Evolutionary conservation across 2,113 vertebrate species (phyloP), one percentile per base, ranked within the genome.

Genomic region (Tretioscincus oriximinensis): DNA sequence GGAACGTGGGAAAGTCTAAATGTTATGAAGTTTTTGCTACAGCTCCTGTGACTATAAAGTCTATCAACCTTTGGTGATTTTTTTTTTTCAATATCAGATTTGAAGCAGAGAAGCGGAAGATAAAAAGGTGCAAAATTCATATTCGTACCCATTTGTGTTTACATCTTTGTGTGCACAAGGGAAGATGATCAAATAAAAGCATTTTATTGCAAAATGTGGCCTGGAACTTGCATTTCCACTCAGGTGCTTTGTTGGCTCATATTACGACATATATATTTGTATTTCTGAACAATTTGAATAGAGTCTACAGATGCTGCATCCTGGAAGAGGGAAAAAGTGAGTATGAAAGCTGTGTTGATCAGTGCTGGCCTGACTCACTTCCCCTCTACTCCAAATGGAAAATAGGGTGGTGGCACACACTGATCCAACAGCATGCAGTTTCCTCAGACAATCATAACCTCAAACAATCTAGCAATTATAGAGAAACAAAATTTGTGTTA

Each of bases 241-340:
- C 86, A 90, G 90, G 86, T 88, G 88, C 86, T 87, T 88, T 91
- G 89, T 90, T 91, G 91, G 88, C 91, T 91, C 89, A 85, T 88
- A 87, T 91, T 90, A 89, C 91, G 83, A 85, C 85, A 81, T 87
- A 85, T 90, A 88, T 87, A 86, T 93, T 89, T 89, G 90, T 89
- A 90, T 90, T 41, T 91, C 86, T 84, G 83, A 31, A 88, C 85
- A 90, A 91, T 92, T 92, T 90, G 81, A 85, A 85, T 88, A 90
- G 89, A 91, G 90, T 90, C 91, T 89, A 90, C 35, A 61, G 35
- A 20, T 54, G 76, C 35, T 81, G 35, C 35, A 41, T 41, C 35
- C 35, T 41, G 35, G 35, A 41, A 41, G 35, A 41, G 35, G 35
- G 35, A 41, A 41, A 41, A 41, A 41, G 35, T 41, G 3, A 5